phyloP scores from a whole-genome alignment of 2,888 invertebrate species.

The Chalcosyrphus nemorum region DNA sequence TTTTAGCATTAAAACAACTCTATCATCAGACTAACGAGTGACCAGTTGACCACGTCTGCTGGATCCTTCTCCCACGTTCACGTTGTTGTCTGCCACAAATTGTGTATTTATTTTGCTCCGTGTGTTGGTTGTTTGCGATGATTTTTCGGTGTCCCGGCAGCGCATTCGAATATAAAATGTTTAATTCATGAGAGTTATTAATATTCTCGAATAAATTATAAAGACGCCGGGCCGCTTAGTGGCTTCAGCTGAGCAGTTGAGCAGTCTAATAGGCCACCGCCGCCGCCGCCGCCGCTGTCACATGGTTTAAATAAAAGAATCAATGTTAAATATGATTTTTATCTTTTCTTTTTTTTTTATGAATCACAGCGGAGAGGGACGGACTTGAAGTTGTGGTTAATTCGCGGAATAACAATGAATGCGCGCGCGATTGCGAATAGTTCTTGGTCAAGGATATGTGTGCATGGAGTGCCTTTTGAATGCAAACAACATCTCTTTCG shows the following conservation, averaged over 20 bases:
- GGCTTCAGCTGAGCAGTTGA: slow-evolving; percentile 26
- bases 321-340: slow-evolving; percentile 62
- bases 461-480: slow-evolving; percentile 30
- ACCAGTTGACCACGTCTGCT: slow-evolving; percentile 53
- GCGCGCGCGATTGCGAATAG: slow-evolving; percentile 22
- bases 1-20: slow-evolving; percentile 52
- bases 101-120: slow-evolving; percentile 23
- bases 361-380: slow-evolving; percentile 5
- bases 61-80: slow-evolving; percentile 52
- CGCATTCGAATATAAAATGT: slow-evolving; percentile 63
- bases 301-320: slow-evolving; percentile 40
- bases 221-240: slow-evolving; percentile 8
- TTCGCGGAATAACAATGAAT: slow-evolving; percentile 59
- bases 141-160: slow-evolving; percentile 36
- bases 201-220: slow-evolving; percentile 65
- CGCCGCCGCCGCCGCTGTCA: neutral
- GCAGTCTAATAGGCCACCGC: slow-evolving; percentile 49
- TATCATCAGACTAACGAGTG: slow-evolving; percentile 56
- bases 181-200: slow-evolving; percentile 70
- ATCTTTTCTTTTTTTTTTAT: too few relatives aligned
- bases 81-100: slow-evolving; percentile 18
- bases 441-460: slow-evolving; percentile 62
- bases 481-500: slow-evolving; percentile 59
- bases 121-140: too few relatives aligned
- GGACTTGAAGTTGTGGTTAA: slow-evolving; percentile 12